Conservation (phyloP, 2,888 invertebrate genomes). For the Acanthococcus lagerstroemiae region DNA sequence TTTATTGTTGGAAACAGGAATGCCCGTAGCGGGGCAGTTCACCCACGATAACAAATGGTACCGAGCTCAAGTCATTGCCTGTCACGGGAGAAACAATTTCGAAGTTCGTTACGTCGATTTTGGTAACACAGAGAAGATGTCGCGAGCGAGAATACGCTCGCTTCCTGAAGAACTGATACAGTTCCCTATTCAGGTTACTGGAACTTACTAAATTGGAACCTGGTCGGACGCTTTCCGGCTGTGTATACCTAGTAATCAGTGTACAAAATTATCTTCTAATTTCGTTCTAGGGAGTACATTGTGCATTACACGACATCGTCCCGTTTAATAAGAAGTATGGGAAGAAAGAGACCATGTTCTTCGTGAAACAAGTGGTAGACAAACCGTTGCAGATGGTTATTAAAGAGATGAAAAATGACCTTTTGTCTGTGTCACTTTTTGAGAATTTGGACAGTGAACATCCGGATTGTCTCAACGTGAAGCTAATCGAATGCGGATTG, state of each 20-base stretch:
- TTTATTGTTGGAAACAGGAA: no score
- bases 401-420: not conserved
- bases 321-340: not conserved
- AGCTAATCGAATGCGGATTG: no score
- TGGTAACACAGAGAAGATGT: conserved; percentile 47
- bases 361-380: not conserved
- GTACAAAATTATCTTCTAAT: no score
- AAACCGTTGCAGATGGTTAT: not conserved
- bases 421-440: not conserved
- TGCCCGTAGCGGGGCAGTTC: conserved; percentile 27
- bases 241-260: no score
- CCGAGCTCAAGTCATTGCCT: conserved; percentile 49
- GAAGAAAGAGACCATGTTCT: not conserved
- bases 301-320: conserved; percentile 3
- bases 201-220: no score
- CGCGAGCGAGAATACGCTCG: conserved; percentile 40
- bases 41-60: conserved; percentile 41
- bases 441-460: no score
- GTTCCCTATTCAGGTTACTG: no score
- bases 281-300: not conserved
- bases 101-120: conserved; percentile 54
- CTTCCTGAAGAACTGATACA: conserved; percentile 13
- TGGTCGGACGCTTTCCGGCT: no score
- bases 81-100: conserved; percentile 40
- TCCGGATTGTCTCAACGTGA: no score